Percentiles rank a stretch among this genome's conserved stretches.
phyloP scores from a whole-genome alignment of 2,888 invertebrate genomes.

The Drosophila cyrtoloma region DNA sequence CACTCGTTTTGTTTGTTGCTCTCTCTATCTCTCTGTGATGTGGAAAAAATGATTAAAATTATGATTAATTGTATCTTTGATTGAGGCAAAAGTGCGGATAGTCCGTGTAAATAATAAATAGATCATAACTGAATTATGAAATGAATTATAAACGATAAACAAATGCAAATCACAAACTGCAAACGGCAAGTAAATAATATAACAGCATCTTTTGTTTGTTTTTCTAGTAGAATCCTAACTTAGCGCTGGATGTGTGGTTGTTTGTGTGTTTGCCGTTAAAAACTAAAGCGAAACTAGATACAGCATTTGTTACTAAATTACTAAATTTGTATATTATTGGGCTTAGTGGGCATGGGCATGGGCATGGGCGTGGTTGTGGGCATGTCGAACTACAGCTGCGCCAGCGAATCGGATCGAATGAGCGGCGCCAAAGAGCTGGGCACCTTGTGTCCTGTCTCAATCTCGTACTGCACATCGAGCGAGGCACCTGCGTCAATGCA shows the following conservation, averaged over 20 bases:
- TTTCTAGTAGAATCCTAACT: conserved; percentile 28
- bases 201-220: conserved; percentile 33
- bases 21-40: conserved; percentile 36
- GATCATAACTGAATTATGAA: conserved; percentile 26
- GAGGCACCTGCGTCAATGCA: conserved; percentile 87
- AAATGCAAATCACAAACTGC: conserved; percentile 43
- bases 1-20: conserved; percentile 7
- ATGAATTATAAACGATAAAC: conserved; percentile 18
- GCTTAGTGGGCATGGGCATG: conserved; percentile 10
- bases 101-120: conserved; percentile 12
- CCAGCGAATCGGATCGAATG: conserved; percentile 91
- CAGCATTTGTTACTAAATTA: conserved; percentile 70
- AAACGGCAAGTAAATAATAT: conserved; percentile 34
- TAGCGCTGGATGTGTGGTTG: conserved; percentile 34
- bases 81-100: conserved; percentile 7
- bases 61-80: neutral
- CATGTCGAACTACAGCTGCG: conserved; percentile 87
- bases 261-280: conserved; percentile 15
- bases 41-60: conserved; percentile 26
- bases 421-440: conserved; percentile 92
- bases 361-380: conserved; percentile 10
- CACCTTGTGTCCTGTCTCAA: conserved; percentile 91
- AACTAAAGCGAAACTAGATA: conserved; percentile 77
- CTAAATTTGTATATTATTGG: conserved; percentile 41
- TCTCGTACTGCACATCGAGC: conserved; percentile 92